Percentiles rank a stretch among this genome's conserved stretches.
phyloP scores from a whole-genome alignment of 2,888 invertebrate genomes.

The Ypsolopha sequella region DNA sequence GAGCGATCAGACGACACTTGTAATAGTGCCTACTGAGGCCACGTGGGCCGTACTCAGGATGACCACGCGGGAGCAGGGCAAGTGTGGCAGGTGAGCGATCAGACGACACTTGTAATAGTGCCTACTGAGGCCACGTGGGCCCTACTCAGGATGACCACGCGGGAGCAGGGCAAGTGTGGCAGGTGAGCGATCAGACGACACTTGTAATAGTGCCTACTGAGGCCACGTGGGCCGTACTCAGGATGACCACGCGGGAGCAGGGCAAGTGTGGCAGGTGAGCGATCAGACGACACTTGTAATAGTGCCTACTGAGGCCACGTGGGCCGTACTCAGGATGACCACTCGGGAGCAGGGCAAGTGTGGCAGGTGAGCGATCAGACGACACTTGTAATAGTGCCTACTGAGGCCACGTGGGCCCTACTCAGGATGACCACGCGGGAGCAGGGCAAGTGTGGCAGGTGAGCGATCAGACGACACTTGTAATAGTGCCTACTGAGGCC shows the following conservation, averaged over 20 bases:
- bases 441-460: not conserved
- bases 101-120: not conserved
- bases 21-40: constrained; percentile 33
- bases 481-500: too few species aligned
- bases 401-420: too few species aligned
- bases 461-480: too few species aligned
- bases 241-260: not conserved
- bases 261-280: not conserved
- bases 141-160: constrained; percentile 48
- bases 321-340: too few species aligned
- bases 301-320: too few species aligned
- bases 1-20: constrained; percentile 9
- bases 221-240: constrained; percentile 43
- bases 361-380: too few species aligned
- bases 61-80: constrained; percentile 63
- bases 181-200: constrained; percentile 10
- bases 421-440: not conserved
- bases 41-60: constrained; percentile 29
- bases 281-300: too few species aligned
- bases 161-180: constrained; percentile 43
- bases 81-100: constrained; percentile 9
- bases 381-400: too few species aligned
- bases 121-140: constrained; percentile 42
- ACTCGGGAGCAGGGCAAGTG: not conserved
- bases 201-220: not conserved